Conservation (phyloP, 2,888 invertebrate genomes). For the Lagria hirta region DNA sequence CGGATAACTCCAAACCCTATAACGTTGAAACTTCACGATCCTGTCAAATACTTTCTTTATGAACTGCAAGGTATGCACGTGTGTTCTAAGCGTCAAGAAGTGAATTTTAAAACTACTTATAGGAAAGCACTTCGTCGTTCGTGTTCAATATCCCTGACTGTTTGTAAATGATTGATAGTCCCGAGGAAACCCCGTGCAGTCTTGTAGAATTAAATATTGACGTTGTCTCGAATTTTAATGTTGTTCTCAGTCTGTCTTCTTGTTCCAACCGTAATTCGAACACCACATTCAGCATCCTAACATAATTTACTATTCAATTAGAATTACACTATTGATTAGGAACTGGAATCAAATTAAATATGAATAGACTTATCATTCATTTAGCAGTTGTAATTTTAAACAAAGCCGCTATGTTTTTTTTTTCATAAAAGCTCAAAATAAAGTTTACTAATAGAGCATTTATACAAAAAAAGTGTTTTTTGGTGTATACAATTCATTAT, state of each 20-base stretch:
- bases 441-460: too few relatives aligned
- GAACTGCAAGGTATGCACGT: conserved; percentile 28
- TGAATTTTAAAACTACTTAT: conserved; percentile 41
- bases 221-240: conserved; percentile 44
- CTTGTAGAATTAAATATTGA: conserved; percentile 45
- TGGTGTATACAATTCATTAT: too few relatives aligned
- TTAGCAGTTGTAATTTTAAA: too few relatives aligned
- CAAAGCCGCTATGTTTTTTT: too few relatives aligned
- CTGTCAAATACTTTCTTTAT: conserved; percentile 16
- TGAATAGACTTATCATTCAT: too few relatives aligned
- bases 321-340: too few relatives aligned
- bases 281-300: conserved; percentile 21
- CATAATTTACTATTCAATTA: conserved; percentile 26
- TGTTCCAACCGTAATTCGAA: conserved; percentile 21
- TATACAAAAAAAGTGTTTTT: too few relatives aligned
- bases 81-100: conserved; percentile 32
- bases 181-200: conserved; percentile 42
- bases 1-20: conserved; percentile 1
- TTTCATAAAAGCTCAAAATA: too few relatives aligned
- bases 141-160: conserved; percentile 41
- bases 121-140: conserved; percentile 35
- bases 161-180: conserved; percentile 52
- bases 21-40: neutral
- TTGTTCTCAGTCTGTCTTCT: conserved; percentile 17
- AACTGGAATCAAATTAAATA: too few relatives aligned